Evolutionary conservation across 2,797 vertebrate genomes (phyloP), one percentile per base, ranked within the genome.

Genomic region (Cynodonichthys magdalenae): DNA sequence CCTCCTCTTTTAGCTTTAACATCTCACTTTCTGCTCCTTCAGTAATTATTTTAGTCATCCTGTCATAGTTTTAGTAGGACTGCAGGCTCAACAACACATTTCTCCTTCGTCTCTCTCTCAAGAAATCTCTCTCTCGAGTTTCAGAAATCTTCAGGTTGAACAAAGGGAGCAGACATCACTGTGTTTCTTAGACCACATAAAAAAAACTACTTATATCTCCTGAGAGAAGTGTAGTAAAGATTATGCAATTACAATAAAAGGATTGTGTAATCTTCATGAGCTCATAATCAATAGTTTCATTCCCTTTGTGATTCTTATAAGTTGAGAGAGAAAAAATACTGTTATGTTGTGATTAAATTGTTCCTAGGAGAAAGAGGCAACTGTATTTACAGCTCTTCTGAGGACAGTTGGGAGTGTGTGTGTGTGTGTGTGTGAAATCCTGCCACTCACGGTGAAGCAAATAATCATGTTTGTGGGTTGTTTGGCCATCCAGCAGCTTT

Each of bases 231-330:
- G 9, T 34, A 34, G 29, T 59, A 47, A 69, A 44, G 63, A 68
- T 87, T 85, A 81, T 76, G 70, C 63, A 85, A 71, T 83, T 79
- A 72, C 73, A 81, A 53, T 75, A 73, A 83, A 29, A 49, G 59
- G 61, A 73, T 76, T 81, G 71, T 73, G 50, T 81, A 78, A 80
- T 76, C 59, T 72, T 53, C 71, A 24, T 73, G 64, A 58, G 41
- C 46, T 74, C 56, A 55, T 69, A 45, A 10, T 68, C 50, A 69
- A 69, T 72, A 60, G 45, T 58, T 58, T 59, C 66, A 53, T 48
- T 71, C 55, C 39, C 47, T 48, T 31, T 71, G 41, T 39, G 55
- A 42, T 65, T 39, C 52, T 74, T 68, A 6, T 59, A 29, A 42
- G 39, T 20, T 48, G 28, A 19, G 47, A 18, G 47, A 27, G 61